Base-by-base conservation (phyloP, 1,140 invertebrate species). In the Nymphalis io region DNA sequence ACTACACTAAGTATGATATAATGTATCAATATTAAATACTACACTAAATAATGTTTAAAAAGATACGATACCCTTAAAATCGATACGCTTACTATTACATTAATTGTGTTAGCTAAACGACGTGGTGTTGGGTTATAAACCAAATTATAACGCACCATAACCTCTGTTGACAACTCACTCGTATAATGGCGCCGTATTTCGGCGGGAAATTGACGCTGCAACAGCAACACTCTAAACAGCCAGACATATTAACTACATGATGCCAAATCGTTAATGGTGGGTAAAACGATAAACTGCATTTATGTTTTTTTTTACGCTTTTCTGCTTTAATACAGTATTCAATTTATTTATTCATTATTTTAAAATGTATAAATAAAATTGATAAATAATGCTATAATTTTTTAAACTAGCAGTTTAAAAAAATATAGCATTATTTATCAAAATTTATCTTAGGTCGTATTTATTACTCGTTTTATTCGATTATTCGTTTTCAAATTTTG, bases 61-160 rank as follows among this genome's bases (percentile, higher is more conserved):
- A 44, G 40, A 44, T 13, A 42, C 15, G 40, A 13, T 15, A 42
- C 40, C 15, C 15, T 55, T 62, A 33, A 57, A 65, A 60, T 69
- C 60, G 53, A 63, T 58, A 57, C 15, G 15, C 46, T 18, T 63
- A 75, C 75, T 75, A 58, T 74, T 66, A 76, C 57, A 61, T 71
- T 84, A 83, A 87, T 85, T 83, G 76, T 72, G 75, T 64, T 75
- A 74, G 59, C 78, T 82, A 82, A 82, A 83, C 80, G 75, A 73
- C 72, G 61, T 79, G 78, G 84, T 86, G 85, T 87, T 70, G 79
- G 82, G 86, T 82, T 87, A 90, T 89, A 90, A 89, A 90, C 82
- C 80, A 90, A 90, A 90, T 90, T 89, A 88, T 87, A 82, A 83
- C 88, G 88, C 85, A 60, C 88, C 87, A 90, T 90, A 90, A 84